Evolutionary conservation across 2,888 invertebrate species (phyloP).

Genomic region (Dynastes maya): DNA sequence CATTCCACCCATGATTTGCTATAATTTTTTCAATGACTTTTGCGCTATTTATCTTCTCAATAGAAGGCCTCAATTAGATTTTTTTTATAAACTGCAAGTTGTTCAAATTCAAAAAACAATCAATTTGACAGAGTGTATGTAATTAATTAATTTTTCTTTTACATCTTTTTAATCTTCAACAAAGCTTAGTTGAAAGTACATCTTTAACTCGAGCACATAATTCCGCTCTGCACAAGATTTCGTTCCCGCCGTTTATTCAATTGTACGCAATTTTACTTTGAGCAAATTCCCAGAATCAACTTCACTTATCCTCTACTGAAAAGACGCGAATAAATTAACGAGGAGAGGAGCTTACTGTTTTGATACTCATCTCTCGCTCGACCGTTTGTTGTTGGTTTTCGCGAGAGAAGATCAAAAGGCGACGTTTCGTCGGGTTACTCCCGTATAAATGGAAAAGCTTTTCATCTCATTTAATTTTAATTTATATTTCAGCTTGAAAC

Average conservation of each 20-base stretch:
- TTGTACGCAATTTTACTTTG: background rate
- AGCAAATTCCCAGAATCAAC: conserved; percentile 29
- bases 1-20: too few species aligned
- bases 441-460: background rate
- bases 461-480: conserved; percentile 16
- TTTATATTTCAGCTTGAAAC: conserved; percentile 7
- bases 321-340: conserved; percentile 13
- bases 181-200: too few species aligned
- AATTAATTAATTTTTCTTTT: too few species aligned
- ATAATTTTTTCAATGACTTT: too few species aligned
- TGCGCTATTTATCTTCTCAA: too few species aligned
- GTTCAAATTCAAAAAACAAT: too few species aligned
- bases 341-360: conserved; percentile 6
- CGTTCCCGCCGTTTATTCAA: background rate
- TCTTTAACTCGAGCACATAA: too few species aligned
- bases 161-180: too few species aligned
- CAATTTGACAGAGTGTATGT: too few species aligned
- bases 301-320: background rate
- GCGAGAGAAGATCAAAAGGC: conserved; percentile 15
- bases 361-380: conserved; percentile 15
- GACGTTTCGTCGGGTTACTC: background rate
- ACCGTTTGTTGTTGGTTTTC: conserved; percentile 11
- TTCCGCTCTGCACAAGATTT: too few species aligned
- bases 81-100: too few species aligned
- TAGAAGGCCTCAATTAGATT: too few species aligned